A percentile compares a stretch with the other conserved stretches of the same genome.
These are phyloP conservation scores for Druon quercuslanigerum DNA, from an alignment of 1,140 invertebrate species.

Conservation along the genomic window DNA sequence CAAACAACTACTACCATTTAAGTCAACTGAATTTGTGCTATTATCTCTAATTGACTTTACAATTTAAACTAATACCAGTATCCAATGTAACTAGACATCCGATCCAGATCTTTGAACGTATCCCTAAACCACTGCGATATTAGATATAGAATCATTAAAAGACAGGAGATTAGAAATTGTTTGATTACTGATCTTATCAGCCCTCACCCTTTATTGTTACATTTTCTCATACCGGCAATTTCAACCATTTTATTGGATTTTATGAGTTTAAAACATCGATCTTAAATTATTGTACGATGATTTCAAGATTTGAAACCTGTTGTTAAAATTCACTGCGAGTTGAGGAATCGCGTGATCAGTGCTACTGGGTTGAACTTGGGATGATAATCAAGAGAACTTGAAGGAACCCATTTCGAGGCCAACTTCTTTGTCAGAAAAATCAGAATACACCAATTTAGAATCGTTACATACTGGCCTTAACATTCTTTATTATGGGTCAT, in stretches of 20 bases:
- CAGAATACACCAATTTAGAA: not conserved
- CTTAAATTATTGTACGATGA: not conserved
- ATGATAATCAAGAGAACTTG: conserved; percentile 27
- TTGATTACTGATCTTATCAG: not conserved
- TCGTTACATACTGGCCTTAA: not conserved
- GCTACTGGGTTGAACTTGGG: conserved; percentile 7
- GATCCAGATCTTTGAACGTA: too few relatives aligned
- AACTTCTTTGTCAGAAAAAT: conserved; percentile 12
- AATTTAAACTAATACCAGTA: not conserved
- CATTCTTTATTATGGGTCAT: too few relatives aligned
- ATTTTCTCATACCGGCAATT: not conserved
- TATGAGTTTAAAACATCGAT: not conserved
- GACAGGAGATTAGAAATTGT: not conserved
- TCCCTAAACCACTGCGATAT: too few relatives aligned
- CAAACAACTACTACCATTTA: too few relatives aligned
- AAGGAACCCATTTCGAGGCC: conserved; percentile 10
- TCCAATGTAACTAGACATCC: not conserved
- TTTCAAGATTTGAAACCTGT: not conserved
- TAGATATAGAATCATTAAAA: too few relatives aligned
- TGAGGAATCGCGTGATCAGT: conserved; percentile 12
- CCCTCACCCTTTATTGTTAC: not conserved
- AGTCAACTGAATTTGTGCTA: too few relatives aligned
- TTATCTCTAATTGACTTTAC: not conserved
- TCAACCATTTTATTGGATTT: not conserved
- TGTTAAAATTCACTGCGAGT: conserved; percentile 8